A percentile compares a stretch with the other conserved stretches of the same genome.
Evolutionary conservation across 2,797 vertebrate genomes (phyloP).

Genomic region (Echeneis naucrates): DNA sequence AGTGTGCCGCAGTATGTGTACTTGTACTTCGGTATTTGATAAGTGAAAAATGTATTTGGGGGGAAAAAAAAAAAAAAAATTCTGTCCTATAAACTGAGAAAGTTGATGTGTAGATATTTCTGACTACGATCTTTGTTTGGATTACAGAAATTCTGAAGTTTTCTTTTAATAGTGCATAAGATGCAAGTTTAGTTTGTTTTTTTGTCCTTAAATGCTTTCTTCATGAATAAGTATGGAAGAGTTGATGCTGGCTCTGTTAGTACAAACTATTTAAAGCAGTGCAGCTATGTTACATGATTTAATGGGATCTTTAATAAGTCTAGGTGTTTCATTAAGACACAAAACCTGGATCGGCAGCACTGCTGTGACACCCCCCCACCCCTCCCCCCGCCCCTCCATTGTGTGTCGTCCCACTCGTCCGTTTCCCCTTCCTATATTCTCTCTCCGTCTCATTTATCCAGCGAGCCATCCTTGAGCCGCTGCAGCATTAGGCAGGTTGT

Average conservation of each 20-base stretch:
- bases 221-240: conserved; percentile 11
- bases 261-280: conserved; percentile 38
- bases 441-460: conserved; percentile 66
- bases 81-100: neutral
- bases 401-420: conserved; percentile 29
- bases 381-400: conserved; percentile 1
- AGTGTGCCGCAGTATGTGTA: conserved; percentile 5
- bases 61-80: conserved; percentile 21
- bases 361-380: no score
- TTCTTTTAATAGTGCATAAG: neutral
- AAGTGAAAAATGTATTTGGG: neutral
- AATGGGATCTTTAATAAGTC: conserved; percentile 59
- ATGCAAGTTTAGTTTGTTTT: no score
- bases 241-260: conserved; percentile 37
- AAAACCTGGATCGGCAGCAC: conserved; percentile 53
- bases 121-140: neutral
- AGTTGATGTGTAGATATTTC: neutral
- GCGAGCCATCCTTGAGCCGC: conserved; percentile 75
- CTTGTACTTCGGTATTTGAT: neutral
- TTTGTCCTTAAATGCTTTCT: conserved; percentile 1
- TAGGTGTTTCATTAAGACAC: conserved; percentile 55
- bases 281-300: conserved; percentile 60
- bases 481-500: conserved; percentile 69
- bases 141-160: neutral
- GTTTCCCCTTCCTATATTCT: conserved; percentile 39